phyloP scores from a whole-genome alignment of 2,888 invertebrate species.

The Petrolisthes manimaculis region DNA sequence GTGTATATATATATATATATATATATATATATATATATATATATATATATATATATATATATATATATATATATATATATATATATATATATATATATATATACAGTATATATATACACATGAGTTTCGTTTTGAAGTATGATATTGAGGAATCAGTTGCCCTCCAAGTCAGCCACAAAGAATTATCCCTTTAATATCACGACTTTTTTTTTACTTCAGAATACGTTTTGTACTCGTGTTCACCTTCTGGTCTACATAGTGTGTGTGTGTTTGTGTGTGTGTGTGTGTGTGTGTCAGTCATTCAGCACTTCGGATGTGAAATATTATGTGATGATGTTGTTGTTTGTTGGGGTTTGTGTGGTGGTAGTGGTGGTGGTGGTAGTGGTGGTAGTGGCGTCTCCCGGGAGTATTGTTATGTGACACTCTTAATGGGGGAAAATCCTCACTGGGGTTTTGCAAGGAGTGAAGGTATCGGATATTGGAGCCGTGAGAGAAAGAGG shows the following conservation, averaged over 20 bases:
- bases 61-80: conserved; percentile 17
- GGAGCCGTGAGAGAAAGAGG: conserved; percentile 3
- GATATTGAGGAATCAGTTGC: too few relatives aligned
- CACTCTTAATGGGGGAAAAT: neutral
- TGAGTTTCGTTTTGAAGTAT: too few relatives aligned
- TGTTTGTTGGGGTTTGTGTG: neutral
- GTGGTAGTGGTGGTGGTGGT: neutral
- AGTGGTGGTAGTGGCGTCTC: neutral
- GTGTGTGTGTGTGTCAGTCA: neutral
- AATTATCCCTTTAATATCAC: neutral
- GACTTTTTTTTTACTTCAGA: neutral
- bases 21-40: neutral
- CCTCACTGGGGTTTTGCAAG: neutral
- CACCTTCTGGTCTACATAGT: neutral
- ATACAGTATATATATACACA: neutral
- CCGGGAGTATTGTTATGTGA: neutral
- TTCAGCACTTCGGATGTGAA: neutral
- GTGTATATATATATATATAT: neutral
- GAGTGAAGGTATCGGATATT: neutral
- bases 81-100: conserved; percentile 18
- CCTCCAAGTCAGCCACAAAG: too few relatives aligned
- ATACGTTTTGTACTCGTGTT: neutral
- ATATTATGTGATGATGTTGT: neutral
- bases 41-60: conserved; percentile 22
- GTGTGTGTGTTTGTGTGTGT: neutral